phyloP scores from a whole-genome alignment of 2,113 vertebrate species.

The Larimichthys crocea region DNA sequence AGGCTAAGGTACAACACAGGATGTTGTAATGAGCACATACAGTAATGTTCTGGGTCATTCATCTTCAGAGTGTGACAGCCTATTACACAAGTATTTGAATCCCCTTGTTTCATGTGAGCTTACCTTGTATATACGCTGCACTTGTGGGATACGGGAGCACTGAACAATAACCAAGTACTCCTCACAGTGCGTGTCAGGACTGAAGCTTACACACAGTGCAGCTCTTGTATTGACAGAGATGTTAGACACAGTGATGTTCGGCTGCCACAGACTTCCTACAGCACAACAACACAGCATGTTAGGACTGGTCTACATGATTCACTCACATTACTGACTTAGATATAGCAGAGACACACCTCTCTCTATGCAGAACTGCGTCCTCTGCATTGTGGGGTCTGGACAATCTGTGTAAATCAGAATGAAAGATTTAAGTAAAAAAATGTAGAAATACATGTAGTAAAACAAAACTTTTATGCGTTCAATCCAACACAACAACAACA shows the following conservation, averaged over 20 bases:
- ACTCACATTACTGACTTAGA: neutral
- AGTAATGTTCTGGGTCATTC: slow-evolving; percentile 36
- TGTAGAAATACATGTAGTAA: no score
- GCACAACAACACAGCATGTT: neutral
- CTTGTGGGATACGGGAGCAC: neutral
- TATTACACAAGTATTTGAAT: neutral
- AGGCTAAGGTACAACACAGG: slow-evolving; percentile 20
- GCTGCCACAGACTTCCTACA: slow-evolving; percentile 80
- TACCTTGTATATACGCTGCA: slow-evolving; percentile 30
- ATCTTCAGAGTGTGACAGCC: neutral
- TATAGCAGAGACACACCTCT: slow-evolving; percentile 63
- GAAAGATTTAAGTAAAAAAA: slow-evolving; percentile 1
- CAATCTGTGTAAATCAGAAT: slow-evolving; percentile 68
- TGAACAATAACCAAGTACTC: slow-evolving; percentile 64
- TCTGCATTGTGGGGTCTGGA: slow-evolving; percentile 52
- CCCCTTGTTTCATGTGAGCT: neutral
- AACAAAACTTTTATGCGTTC: neutral
- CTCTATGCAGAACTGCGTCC: slow-evolving; percentile 72
- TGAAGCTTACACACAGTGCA: slow-evolving; percentile 70
- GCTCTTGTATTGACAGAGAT: neutral
- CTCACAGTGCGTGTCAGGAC: slow-evolving; percentile 52
- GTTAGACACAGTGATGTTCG: slow-evolving; percentile 65
- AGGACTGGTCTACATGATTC: neutral
- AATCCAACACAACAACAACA: neutral
- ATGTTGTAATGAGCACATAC: slow-evolving; percentile 19